Conservation (phyloP, 2,113 vertebrate genomes). For the Toxotes jaculatrix region DNA sequence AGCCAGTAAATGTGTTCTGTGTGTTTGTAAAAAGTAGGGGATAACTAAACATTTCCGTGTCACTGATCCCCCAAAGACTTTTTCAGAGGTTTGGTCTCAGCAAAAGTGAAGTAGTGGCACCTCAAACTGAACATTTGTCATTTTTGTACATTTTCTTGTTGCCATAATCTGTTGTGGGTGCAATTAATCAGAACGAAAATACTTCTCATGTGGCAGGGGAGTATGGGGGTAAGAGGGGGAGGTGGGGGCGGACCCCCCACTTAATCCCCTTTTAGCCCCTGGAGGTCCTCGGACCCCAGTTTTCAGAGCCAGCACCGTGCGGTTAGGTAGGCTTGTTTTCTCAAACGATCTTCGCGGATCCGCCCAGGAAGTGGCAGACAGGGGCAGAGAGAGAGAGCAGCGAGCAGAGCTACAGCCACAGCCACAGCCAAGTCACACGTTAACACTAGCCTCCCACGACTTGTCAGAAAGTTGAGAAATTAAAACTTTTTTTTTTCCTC, state of each 20-base stretch:
- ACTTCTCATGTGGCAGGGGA: not conserved
- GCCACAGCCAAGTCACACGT: not conserved
- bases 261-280: not conserved
- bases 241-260: not conserved
- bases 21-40: not conserved
- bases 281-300: not conserved
- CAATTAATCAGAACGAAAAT: not conserved
- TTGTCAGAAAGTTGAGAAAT: conserved; percentile 39
- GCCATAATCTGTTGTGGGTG: not conserved
- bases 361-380: conserved; percentile 83
- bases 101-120: not conserved
- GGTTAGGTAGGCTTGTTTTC: conserved; percentile 61
- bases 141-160: not conserved
- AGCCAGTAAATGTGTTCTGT: not conserved
- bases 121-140: not conserved
- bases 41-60: not conserved
- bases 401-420: conserved; percentile 25
- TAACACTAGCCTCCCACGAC: not conserved
- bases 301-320: not conserved
- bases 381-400: conserved; percentile 13
- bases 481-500: too few relatives aligned
- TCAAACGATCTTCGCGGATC: conserved; percentile 65
- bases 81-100: not conserved
- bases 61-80: not conserved
- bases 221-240: too few relatives aligned